Evolutionary conservation across 2,113 vertebrate genomes (phyloP), one percentile per base, ranked within the genome.

Genomic region (Ictidomys tridecemlineatus): DNA sequence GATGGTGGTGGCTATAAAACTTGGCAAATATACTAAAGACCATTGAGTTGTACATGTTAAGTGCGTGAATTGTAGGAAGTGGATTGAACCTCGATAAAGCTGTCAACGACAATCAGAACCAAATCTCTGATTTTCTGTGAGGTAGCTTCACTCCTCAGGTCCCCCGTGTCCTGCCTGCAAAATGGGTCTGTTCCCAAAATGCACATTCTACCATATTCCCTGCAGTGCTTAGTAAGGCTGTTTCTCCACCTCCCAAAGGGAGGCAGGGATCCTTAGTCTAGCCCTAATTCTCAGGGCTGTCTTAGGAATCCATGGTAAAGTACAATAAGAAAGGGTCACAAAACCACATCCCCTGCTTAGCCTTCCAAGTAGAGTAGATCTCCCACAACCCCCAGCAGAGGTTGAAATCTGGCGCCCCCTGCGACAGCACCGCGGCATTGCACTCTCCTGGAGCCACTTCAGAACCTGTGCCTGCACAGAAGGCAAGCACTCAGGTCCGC

Each of bases 371-470:
- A 42, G 42, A 5, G 12, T n/a, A 0, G 0, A 2, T 34, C 2
- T 0, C 56, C 22, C 16, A 4, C 48, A 26, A 8, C 8, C 18
- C 28, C 32, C 4, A 0, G 1, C 13, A 20, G 0, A 12, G 0
- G 0, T 39, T 3, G 1, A 9, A 0, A 39, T 77, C 6, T 9
- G 0, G 77, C 89, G 76, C 79, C 58, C 53, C 34, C 94, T 89
- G 37, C 85, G 70, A 0, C 61, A 0, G 0, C 28, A 0, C 14
- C 1, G 10, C 5, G 0, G 13, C 7, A 0, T 11, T 1, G 30
- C 6, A 0, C 1, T 45, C 65, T 24, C 14, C 7, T 0, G 2
- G 2, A 1, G 0, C 7, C 0, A 2, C 45, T 0, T 0, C 37
- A 11, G 18, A 32, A 9, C 20, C 34, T n/a, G 76, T 79, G 95